Evolutionary conservation across 1,140 invertebrate genomes (phyloP), one percentile per base, ranked within the genome.

Genomic region (Latrodectus geometricus): DNA sequence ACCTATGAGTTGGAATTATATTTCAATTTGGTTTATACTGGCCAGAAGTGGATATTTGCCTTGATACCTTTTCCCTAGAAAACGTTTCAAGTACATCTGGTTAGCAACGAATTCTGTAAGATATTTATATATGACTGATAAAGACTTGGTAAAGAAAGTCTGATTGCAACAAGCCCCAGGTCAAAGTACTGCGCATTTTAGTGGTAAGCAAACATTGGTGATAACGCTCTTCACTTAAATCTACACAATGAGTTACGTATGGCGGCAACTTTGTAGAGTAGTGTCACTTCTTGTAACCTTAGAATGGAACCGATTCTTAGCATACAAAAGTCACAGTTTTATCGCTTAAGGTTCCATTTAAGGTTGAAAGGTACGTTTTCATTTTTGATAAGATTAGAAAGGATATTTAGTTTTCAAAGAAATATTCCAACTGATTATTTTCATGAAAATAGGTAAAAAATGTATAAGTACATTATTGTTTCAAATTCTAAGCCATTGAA

Each of bases 41-140:
- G 2, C 35, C 1, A 35, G 35, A 35, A 35, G 5, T n/a, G n/a
- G 5, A 35, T 35, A 35, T 35, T 35, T 35, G 2, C 35, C 1
- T 5, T 35, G 35, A 35, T 35, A 3, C 35, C 1, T 1, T 35
- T 35, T 35, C 35, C 35, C 35, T 35, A 35, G 35, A 1, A 35
- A 35, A 5, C 35, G 35, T 35, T 35, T 35, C 35, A 35, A 35
- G 35, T 35, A 35, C 35, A 35, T 35, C 11, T 54, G 8, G 66
- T 54, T 70, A 81, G 79, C 69, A 54, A 81, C 49, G 48, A 56
- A 17, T 52, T 2, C 8, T 11, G 20, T 17, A 72, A 66, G 68
- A 68, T 79, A 77, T 56, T 81, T 81, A 81, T 81, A 81, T 72
- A 81, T 50, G 35, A 56, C 79, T 81, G 79, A 81, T 81, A 81